Conservation (phyloP, 2,888 invertebrate species). For the Scelioninae gen. 2 region DNA sequence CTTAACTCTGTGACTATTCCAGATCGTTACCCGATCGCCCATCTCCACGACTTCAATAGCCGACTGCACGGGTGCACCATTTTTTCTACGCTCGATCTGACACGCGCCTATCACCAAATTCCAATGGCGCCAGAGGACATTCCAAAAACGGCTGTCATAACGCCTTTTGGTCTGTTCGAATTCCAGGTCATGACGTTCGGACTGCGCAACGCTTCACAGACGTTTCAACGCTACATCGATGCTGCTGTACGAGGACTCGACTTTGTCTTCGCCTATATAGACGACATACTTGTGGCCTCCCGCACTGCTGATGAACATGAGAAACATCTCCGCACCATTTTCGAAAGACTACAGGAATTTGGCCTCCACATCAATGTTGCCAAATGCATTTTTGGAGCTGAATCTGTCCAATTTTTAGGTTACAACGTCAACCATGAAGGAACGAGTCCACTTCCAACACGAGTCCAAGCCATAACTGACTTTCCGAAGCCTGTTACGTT, state of each 20-base stretch:
- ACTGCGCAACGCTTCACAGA: background rate
- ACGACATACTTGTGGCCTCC: background rate
- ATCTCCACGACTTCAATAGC: background rate
- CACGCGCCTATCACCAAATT: conserved; percentile 32
- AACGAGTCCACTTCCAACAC: conserved; percentile 39
- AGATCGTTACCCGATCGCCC: background rate
- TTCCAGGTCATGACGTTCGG: conserved; percentile 50
- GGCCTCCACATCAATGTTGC: conserved; percentile 53
- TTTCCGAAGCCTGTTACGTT: conserved; percentile 35
- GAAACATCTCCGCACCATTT: too few relatives aligned
- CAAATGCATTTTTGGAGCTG: conserved; percentile 54
- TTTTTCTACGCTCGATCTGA: conserved; percentile 34
- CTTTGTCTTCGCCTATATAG: background rate
- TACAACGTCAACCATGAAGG: conserved; percentile 29
- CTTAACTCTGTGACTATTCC: background rate
- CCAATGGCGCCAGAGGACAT: conserved; percentile 22
- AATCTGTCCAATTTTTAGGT: conserved; percentile 42
- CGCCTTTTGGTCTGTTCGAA: background rate
- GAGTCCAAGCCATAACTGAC: conserved; percentile 42
- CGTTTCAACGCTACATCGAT: background rate
- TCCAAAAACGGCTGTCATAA: conserved; percentile 14
- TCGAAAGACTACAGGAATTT: too few relatives aligned
- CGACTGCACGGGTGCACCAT: background rate
- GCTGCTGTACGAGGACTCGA: background rate
- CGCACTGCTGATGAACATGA: too few relatives aligned